Evolutionary conservation across 92 coral and sea anemone genomes (phyloP), one percentile per base, ranked within the genome.

Genomic region (Heliopora coerulea): DNA sequence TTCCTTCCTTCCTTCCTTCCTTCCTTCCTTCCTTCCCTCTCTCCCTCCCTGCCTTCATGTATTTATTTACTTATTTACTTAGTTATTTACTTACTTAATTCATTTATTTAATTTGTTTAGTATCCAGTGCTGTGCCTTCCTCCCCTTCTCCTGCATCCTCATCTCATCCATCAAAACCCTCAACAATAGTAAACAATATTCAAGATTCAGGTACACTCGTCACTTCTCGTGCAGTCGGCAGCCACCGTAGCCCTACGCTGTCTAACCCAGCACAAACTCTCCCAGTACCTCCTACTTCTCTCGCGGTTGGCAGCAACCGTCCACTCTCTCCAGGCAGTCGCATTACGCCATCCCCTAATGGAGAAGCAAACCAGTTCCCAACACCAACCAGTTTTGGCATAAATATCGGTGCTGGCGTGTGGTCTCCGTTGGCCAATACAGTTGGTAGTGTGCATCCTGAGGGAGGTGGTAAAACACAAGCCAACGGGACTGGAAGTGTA

Each of bases 281-380:
- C 0, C 74, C 74, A 12, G 39, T 67, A 21, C 74, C 74, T 30
- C 74, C 74, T 3, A 49, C 74, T 15, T 67, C 74, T 21, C 74
- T 67, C 12, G 74, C 74, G 24, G 74, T 67, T 18, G 74, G 74
- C 18, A 67, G 74, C 59, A 67, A 67, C 46, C 74, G 74, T 42
- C 74, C 74, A 5, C 54, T 67, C 24, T 67, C 74, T 35, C 74
- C 74, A 1, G 74, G 74, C 17, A 67, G 30, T 46, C 74, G 74
- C 39, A 25, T 67, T 8, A 27, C 74, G n/a, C 59, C 74, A 46
- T 67, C 74, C 12, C 74, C 56, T 12, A 67, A 67, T 32, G 74
- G 74, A 40, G 68, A 31, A 35, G 31, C 44, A 24, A 23, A 44
- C 4, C 21, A 32, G 19, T 44, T 44, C 48, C 35, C 32, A 44